Evolutionary conservation across 2,113 vertebrate species (phyloP), one percentile per base, ranked within the genome.

Genomic region (Dicentrarchus labrax): DNA sequence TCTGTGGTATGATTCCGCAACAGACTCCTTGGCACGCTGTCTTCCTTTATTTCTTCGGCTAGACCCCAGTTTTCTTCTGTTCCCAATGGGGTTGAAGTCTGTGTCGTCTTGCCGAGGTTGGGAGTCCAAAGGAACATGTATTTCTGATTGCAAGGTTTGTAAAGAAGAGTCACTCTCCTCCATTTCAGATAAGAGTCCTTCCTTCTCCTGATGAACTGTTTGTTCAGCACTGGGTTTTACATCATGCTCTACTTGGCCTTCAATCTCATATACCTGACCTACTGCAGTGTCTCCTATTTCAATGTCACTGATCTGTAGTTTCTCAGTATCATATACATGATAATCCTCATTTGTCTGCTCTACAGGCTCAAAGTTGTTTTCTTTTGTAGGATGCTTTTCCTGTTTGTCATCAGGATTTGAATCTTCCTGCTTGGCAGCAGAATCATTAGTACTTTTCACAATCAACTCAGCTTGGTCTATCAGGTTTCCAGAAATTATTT

Each of bases 181-280:
- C n/a, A n/a, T n/a, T n/a, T n/a, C n/a, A n/a, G n/a, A n/a, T n/a
- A n/a, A n/a, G n/a, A n/a, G 47, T 85, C 6, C 21, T 13, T 76
- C 61, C 4, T 39, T 21, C 36, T 76, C 38, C 17, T 51, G 76
- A 73, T 48, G 15, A 76, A 50, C 6, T 45, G 24, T 17, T 48
- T 74, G 39, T 15, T 86, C 68, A 84, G 16, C 8, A 38, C 12
- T 36, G 21, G 50, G 1, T 16, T 81, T 61, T 39, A 9, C 8
- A 38, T 80, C 50, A 48, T 66, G 19, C 50, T 70, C 57, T 10
- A 21, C 13, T 38, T 22, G 47, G 30, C n/a, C 38, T 61, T 72
- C 53, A 30, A 1, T 15, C 39, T 72, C 51, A 70, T 50, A 24
- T 12, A 72, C 61, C 30, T 53, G 64, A 21, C 24, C 17, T 19